Base-by-base conservation (phyloP, 2,888 invertebrate species). In the Gryllus longicercus region DNA sequence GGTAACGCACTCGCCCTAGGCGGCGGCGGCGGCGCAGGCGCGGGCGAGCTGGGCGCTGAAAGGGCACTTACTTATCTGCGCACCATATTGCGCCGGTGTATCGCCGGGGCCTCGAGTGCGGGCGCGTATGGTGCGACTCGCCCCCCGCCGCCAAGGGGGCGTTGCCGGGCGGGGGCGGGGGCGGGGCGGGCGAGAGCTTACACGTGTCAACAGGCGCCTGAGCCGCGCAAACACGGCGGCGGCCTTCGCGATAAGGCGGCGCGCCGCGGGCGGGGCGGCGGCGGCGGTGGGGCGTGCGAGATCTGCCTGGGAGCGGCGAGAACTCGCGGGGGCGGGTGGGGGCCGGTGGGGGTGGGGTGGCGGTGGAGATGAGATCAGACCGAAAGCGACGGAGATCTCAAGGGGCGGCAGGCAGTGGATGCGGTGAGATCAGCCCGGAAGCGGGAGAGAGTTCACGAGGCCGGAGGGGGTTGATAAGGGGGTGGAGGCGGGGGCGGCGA, bases 41-140 rank as follows among this genome's bases (percentile, higher is more conserved):
- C n/a, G 16, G 18, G 3, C 2, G 63, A 63, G 63, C 16, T 63
- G 63, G 63, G 63, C 63, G 63, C n/a, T 63, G 63, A 63, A 63
- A 63, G 63, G 63, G 63, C 16, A 16, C 63, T 63, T 63, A 63
- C 63, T 63, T 63, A 63, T 63, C 63, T 63, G 16, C 4, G 63
- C 63, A 63, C 63, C 63, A 63, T 63, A 63, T 63, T 63, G 63
- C 63, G 63, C 63, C 63, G 63, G 63, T 63, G 63, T 63, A 63
- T 63, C 63, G 63, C 63, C 63, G 63, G 16, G 10, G 63, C 63
- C 63, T 63, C 63, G 63, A 63, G 63, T 63, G 63, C n/a, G 63
- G 14, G 63, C 63, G 63, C 63, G 63, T 63, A 63, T 63, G 63
- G 63, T 63, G 63, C 63, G 14, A 5, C 25, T 25, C 25, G 25